Base-by-base conservation (phyloP, 2,797 vertebrate genomes). In the Simalia tracyae region DNA sequence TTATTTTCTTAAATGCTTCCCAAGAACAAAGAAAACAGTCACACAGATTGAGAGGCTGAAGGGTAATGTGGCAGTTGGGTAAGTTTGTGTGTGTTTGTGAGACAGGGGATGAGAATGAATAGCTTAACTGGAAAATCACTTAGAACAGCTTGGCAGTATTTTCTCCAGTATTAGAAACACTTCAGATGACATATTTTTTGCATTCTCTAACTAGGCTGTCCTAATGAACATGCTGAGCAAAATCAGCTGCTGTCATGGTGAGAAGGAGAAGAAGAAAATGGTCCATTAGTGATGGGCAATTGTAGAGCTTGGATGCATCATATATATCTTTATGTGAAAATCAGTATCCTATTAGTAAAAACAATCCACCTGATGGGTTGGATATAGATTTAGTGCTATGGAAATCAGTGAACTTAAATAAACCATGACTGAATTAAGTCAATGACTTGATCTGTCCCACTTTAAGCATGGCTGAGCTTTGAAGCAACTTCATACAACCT, bases 1-100 rank as follows among this genome's bases (percentile, higher is more conserved):
- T 84, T 50, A 89, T 93, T 94, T 94, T 94, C 94, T 94, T 96
- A 96, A 95, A 94, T 60, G 88, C 95, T 96, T 92, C 89, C 72
- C 57, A 54, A 89, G 72, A 94, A 93, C 72, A 94, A 96, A 95
- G 89, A 88, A 63, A 91, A 93, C 64, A 95, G 94, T 95, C 59
- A 88, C 93, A 89, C 88, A 94, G 89, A 63, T 84, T 92, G 31
- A 86, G 90, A 92, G 92, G 94, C 93, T 90, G 94, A 95, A 94
- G 93, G 92, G 26, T 46, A 92, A 88, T 50, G 89, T 93, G 42
- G 60, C 90, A 66, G 56, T 64, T 88, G 57, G 50, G 66, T 59
- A 56, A 88, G 87, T 60, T 57, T 50, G 76, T 90, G 76, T 76
- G 85, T 91, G 64, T 57, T 81, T 64, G 46, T 68, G n/a, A 81